Evolutionary conservation across 2,888 invertebrate genomes (phyloP).

Genomic region (Dynastes maya): DNA sequence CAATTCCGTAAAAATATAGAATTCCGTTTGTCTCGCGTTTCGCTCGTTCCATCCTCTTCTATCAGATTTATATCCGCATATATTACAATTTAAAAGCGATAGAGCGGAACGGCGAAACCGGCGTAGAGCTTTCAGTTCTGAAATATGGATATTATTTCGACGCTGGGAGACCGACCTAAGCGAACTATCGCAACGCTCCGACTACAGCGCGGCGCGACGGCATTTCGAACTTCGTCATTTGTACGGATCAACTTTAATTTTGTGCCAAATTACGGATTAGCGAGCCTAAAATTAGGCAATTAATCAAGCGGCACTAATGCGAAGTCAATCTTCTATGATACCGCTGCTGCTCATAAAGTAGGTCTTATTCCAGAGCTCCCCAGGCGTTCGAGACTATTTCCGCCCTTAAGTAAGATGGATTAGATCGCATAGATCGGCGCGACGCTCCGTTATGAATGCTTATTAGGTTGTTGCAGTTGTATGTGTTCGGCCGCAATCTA

Average conservation of each 20-base stretch:
- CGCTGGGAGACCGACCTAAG: background rate
- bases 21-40: background rate
- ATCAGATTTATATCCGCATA: constrained; percentile 37
- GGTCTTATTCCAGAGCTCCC: constrained; percentile 31
- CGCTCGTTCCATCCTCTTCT: background rate
- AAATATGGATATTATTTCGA: constrained; percentile 45
- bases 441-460: constrained; percentile 28
- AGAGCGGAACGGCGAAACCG: constrained; percentile 13
- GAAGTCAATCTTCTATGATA: constrained; percentile 46
- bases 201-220: background rate
- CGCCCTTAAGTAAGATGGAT: constrained; percentile 33
- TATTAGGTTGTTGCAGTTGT: constrained; percentile 20
- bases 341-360: constrained; percentile 17
- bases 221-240: constrained; percentile 36
- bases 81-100: constrained; percentile 43
- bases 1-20: constrained; percentile 1
- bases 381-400: constrained; percentile 5
- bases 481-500: too few species aligned
- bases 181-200: background rate
- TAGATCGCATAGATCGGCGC: constrained; percentile 24
- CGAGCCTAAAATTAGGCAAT: constrained; percentile 49
- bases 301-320: constrained; percentile 51
- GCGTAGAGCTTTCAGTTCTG: constrained; percentile 11
- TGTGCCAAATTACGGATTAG: constrained; percentile 50
- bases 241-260: constrained; percentile 51